phyloP scores from a whole-genome alignment of 2,888 invertebrate genomes.

The Notodonta dromedarius region DNA sequence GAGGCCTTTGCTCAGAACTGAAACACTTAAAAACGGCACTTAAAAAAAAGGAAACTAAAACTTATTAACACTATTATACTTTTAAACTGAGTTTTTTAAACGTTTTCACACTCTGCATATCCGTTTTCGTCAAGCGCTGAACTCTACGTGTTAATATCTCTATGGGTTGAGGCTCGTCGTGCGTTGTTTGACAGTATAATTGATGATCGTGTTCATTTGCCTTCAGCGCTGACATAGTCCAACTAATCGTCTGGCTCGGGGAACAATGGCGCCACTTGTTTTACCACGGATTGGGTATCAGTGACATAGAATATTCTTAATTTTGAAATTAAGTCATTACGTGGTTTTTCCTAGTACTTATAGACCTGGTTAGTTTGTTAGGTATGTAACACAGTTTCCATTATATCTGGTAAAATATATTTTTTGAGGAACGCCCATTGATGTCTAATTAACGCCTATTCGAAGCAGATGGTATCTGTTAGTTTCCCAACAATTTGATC shows the following conservation, averaged over 20 bases:
- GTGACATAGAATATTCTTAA: not conserved
- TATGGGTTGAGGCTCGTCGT: slow-evolving; percentile 34
- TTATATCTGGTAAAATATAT: too few species aligned
- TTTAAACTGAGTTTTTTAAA: not conserved
- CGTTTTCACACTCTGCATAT: not conserved
- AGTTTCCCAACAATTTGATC: too few species aligned
- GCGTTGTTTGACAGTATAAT: slow-evolving; percentile 64
- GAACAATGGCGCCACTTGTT: slow-evolving; percentile 50
- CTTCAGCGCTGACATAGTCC: slow-evolving; percentile 55
- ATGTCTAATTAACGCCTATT: too few species aligned
- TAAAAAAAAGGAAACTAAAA: too few species aligned
- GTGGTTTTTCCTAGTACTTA: too few species aligned
- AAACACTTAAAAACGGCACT: too few species aligned
- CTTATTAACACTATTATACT: not conserved
- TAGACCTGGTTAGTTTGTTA: too few species aligned
- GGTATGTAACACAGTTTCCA: too few species aligned
- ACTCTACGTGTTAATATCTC: slow-evolving; percentile 2
- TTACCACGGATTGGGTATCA: slow-evolving; percentile 30
- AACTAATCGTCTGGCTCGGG: slow-evolving; percentile 46
- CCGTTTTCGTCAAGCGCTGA: not conserved
- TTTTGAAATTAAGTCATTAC: not conserved
- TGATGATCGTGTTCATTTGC: slow-evolving; percentile 59
- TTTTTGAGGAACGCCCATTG: too few species aligned
- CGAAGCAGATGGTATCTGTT: too few species aligned
- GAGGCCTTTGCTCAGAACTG: too few species aligned